Evolutionary conservation across 2,888 invertebrate genomes (phyloP).

Genomic region (Leptinotarsa haldemani): DNA sequence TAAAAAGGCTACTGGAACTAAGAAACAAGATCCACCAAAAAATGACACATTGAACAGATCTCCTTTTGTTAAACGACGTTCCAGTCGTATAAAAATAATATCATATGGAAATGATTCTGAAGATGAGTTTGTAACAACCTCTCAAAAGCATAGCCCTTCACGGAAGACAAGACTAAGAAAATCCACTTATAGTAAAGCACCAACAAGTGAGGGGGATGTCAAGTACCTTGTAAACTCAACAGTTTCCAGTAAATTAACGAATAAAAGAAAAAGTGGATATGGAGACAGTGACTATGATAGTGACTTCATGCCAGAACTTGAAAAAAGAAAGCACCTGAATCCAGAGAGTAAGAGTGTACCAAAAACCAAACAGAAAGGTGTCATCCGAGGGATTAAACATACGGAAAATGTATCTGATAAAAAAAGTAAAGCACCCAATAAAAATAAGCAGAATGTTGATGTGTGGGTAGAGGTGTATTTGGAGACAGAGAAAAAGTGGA

Average conservation of each 20-base stretch:
- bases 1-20: slow-evolving; percentile 38
- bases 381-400: slow-evolving; percentile 44
- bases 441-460: slow-evolving; percentile 70
- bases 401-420: no score
- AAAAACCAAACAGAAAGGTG: slow-evolving; percentile 56
- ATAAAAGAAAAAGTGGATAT: slow-evolving; percentile 56
- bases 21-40: slow-evolving; percentile 56
- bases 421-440: slow-evolving; percentile 42
- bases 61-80: slow-evolving; percentile 42
- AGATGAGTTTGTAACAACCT: slow-evolving; percentile 52
- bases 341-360: slow-evolving; percentile 57
- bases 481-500: slow-evolving; percentile 89
- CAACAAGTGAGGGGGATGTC: slow-evolving; percentile 20
- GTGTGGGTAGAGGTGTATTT: slow-evolving; percentile 91
- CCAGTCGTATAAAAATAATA: slow-evolving; percentile 46
- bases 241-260: no score
- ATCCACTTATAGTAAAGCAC: slow-evolving; percentile 11
- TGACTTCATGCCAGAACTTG: slow-evolving; percentile 67
- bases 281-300: slow-evolving; percentile 63
- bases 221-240: no score
- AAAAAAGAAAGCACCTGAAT: slow-evolving; percentile 55
- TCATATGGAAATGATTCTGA: slow-evolving; percentile 53
- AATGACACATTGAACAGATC: slow-evolving; percentile 40
- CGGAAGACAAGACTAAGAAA: slow-evolving; percentile 46
- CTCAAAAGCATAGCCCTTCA: slow-evolving; percentile 24